phyloP scores from a whole-genome alignment of 2,797 vertebrate species.

The Gastrophryne carolinensis region DNA sequence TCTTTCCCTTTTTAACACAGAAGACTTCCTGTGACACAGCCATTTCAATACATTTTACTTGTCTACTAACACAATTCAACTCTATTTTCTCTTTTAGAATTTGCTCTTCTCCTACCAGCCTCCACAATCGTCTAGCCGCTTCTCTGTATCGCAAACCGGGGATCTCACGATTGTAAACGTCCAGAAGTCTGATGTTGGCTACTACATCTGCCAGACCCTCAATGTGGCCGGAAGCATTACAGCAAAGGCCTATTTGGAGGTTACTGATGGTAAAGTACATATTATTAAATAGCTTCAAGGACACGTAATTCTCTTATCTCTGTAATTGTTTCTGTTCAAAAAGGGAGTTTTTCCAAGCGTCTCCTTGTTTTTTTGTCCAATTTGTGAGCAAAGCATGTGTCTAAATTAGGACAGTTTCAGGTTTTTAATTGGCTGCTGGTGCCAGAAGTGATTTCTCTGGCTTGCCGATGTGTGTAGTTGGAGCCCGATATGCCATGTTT shows the following conservation, averaged over 20 bases:
- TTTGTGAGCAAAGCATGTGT: slow-evolving; percentile 19
- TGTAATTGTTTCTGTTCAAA: slow-evolving; percentile 11
- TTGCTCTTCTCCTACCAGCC: slow-evolving; percentile 96
- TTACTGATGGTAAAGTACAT: slow-evolving; percentile 88
- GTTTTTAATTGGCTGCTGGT: slow-evolving; percentile 30
- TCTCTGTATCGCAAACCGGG: slow-evolving; percentile 94
- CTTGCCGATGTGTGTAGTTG: background rate
- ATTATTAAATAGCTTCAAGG: slow-evolving; percentile 50
- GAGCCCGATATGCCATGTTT: slow-evolving; percentile 13
- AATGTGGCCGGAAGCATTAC: slow-evolving; percentile 98
- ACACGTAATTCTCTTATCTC: slow-evolving; percentile 32
- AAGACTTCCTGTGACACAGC: too few relatives aligned
- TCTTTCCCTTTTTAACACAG: too few relatives aligned
- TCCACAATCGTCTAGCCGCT: slow-evolving; percentile 89
- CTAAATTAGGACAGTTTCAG: slow-evolving; percentile 42
- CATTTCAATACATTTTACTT: too few relatives aligned
- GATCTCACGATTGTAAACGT: slow-evolving; percentile 93
- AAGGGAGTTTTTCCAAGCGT: slow-evolving; percentile 4
- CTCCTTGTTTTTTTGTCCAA: slow-evolving; percentile 27
- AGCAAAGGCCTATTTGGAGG: slow-evolving; percentile 95
- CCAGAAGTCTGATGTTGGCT: slow-evolving; percentile 88
- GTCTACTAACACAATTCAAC: too few relatives aligned
- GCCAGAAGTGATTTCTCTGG: slow-evolving; percentile 12
- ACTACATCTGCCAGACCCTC: slow-evolving; percentile 97
- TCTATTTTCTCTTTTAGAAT: slow-evolving; percentile 77